Percentiles rank a stretch among this genome's conserved stretches.
These are phyloP conservation scores for Garrulus glandarius DNA, from an alignment of 2,797 vertebrate genomes.

Conservation along the genomic window DNA sequence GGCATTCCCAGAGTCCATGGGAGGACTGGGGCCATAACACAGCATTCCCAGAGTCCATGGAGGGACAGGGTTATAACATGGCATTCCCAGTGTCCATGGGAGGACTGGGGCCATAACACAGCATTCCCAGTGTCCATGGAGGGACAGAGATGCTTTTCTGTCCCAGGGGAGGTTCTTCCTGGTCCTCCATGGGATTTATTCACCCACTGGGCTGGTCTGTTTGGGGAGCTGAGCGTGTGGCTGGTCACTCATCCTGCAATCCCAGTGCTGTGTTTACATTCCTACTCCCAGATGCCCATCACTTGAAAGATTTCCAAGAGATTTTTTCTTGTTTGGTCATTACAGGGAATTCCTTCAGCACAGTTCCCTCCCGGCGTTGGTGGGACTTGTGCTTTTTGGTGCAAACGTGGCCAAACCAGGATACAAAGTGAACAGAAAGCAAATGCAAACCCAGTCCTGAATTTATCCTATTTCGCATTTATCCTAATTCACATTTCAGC, in stretches of 20 bases:
- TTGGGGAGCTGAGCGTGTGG: background rate
- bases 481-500: background rate
- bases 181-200: background rate
- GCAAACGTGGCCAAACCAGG: background rate
- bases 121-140: background rate
- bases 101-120: fast-evolving
- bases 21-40: no score
- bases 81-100: background rate
- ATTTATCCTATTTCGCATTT: background rate
- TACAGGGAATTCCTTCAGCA: fast-evolving
- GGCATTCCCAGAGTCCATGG: background rate
- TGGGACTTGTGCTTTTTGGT: background rate
- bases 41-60: background rate
- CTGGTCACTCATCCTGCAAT: background rate
- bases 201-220: background rate
- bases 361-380: background rate
- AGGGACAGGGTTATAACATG: fast-evolving
- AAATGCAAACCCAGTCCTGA: background rate
- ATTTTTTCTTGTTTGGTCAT: background rate
- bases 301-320: background rate
- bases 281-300: background rate
- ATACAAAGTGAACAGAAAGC: background rate
- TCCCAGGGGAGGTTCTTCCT: background rate
- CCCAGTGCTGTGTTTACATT: background rate
- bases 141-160: background rate